A percentile compares a stretch with the other conserved stretches of the same genome.
phyloP scores from a whole-genome alignment of 2,113 vertebrate species.

The Callopanchax toddi region DNA sequence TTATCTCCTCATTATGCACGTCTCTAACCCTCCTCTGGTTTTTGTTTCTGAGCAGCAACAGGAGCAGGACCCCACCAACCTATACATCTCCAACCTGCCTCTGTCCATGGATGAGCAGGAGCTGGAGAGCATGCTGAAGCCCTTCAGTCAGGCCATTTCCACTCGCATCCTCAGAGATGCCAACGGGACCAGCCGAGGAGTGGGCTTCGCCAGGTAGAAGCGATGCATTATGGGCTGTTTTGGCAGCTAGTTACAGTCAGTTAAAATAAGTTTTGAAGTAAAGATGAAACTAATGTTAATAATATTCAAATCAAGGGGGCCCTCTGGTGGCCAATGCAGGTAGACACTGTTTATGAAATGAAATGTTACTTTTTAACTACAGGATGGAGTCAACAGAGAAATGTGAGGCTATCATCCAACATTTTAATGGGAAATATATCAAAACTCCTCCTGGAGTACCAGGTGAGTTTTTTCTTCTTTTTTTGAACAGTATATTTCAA shows the following conservation, averaged over 20 bases:
- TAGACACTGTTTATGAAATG: constrained; percentile 1
- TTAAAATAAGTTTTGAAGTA: neutral
- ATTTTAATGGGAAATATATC: constrained; percentile 94
- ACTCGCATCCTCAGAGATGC: constrained; percentile 91
- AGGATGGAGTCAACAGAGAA: constrained; percentile 96
- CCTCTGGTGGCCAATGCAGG: constrained; percentile 50
- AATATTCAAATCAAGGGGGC: constrained; percentile 13
- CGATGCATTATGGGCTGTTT: neutral
- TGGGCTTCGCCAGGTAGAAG: constrained; percentile 90
- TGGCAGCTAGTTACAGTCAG: neutral
- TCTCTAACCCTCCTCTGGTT: constrained; percentile 9
- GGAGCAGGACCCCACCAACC: constrained; percentile 94
- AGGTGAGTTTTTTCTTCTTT: constrained; percentile 71
- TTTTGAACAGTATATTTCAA: neutral
- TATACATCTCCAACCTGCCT: constrained; percentile 94
- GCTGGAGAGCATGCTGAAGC: constrained; percentile 91
- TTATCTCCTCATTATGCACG: neutral
- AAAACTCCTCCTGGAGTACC: constrained; percentile 89
- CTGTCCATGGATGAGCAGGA: constrained; percentile 93
- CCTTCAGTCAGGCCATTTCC: constrained; percentile 93
- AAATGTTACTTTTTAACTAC: neutral
- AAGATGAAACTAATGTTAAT: neutral
- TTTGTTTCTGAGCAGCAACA: constrained; percentile 84
- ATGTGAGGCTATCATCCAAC: constrained; percentile 92
- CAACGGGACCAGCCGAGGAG: constrained; percentile 89